phyloP scores from a whole-genome alignment of 2,113 vertebrate genomes.

The Morone saxatilis region DNA sequence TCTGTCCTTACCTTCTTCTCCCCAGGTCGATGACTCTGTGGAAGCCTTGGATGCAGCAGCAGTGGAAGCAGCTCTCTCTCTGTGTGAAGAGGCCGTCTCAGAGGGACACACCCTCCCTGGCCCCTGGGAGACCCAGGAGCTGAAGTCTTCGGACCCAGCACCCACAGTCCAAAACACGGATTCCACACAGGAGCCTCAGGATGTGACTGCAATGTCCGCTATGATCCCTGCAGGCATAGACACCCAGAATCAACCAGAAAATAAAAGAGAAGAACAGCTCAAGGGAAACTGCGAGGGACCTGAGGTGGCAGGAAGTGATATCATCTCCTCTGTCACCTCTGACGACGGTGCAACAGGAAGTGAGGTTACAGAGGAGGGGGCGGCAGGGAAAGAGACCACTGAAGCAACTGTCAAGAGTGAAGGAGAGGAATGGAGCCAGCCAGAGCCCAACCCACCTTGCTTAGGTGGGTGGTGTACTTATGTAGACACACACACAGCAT shows the following conservation, averaged over 20 bases:
- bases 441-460: constrained; percentile 80
- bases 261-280: constrained; percentile 66
- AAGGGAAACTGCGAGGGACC: constrained; percentile 58
- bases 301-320: constrained; percentile 61
- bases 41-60: constrained; percentile 96
- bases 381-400: constrained; percentile 80
- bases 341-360: constrained; percentile 57
- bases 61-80: constrained; percentile 95
- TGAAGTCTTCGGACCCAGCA: constrained; percentile 72
- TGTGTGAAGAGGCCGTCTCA: constrained; percentile 95
- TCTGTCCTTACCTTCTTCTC: constrained; percentile 21
- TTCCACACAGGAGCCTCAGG: constrained; percentile 49
- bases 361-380: constrained; percentile 83
- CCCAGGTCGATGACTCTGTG: constrained; percentile 94
- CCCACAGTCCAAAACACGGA: constrained; percentile 50
- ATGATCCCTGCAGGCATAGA: constrained; percentile 39
- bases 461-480: constrained; percentile 62
- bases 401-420: constrained; percentile 85
- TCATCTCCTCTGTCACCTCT: constrained; percentile 55
- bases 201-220: not conserved
- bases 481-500: not conserved
- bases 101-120: constrained; percentile 91
- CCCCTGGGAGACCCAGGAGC: constrained; percentile 90
- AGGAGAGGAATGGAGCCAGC: constrained; percentile 84
- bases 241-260: constrained; percentile 46